phyloP scores from a whole-genome alignment of 1,140 invertebrate species.

The Alviniconcha marisindica region DNA sequence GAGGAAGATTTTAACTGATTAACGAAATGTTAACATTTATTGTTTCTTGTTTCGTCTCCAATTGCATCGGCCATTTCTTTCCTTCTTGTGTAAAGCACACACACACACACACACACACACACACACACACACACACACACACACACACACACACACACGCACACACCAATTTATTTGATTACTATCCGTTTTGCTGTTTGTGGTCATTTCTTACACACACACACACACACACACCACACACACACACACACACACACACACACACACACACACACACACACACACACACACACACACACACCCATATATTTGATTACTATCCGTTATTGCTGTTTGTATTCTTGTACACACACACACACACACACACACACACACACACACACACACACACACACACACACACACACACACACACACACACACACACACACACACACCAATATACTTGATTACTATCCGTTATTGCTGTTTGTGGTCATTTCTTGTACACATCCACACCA shows the following conservation, averaged over 20 bases:
- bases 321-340: background rate
- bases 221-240: too few species aligned
- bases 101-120: background rate
- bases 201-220: too few species aligned
- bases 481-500: too few species aligned
- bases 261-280: constrained; percentile 1
- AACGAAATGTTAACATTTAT: too few species aligned
- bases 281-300: background rate
- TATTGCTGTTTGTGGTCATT: background rate
- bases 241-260: background rate
- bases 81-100: too few species aligned
- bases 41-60: too few species aligned
- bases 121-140: background rate
- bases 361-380: background rate
- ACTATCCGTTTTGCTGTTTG: too few species aligned
- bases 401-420: background rate
- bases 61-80: too few species aligned
- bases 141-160: background rate
- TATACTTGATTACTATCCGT: background rate
- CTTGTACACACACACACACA: background rate
- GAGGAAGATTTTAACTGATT: too few species aligned
- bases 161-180: background rate
- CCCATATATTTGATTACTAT: background rate
- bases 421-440: too few species aligned
- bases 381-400: background rate